These are phyloP conservation scores for Drosophila leonis DNA, from an alignment of 2,888 invertebrate species.

Conservation along the genomic window DNA sequence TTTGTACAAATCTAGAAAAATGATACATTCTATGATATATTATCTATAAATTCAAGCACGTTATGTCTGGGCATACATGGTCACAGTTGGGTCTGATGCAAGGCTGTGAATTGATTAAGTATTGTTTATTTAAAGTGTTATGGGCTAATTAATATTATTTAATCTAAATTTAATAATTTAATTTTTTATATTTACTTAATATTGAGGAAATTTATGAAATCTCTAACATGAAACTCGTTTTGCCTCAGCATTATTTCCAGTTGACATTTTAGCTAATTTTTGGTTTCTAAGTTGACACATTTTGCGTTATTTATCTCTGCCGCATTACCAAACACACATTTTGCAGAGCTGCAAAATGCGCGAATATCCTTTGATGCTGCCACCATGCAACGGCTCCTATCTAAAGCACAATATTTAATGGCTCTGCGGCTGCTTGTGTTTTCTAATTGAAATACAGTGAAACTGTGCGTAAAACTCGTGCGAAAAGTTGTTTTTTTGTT, in stretches of 20 bases:
- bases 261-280: neutral
- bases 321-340: constrained; percentile 2
- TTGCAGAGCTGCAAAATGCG: constrained; percentile 3
- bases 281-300: constrained; percentile 1
- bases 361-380: constrained; percentile 11
- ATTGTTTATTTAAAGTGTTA: neutral
- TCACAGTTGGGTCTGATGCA: no score
- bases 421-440: constrained; percentile 13
- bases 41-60: no score
- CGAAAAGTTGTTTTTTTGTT: constrained; percentile 26
- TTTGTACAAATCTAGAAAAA: neutral
- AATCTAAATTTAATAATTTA: neutral
- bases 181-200: neutral
- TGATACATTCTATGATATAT: neutral
- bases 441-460: constrained; percentile 68
- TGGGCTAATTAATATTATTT: neutral
- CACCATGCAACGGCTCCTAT: neutral
- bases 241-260: neutral
- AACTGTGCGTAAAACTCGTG: constrained; percentile 67
- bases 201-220: neutral
- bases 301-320: neutral
- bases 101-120: neutral
- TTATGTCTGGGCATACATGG: no score
- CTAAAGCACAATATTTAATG: constrained; percentile 6
- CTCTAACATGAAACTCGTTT: neutral